phyloP scores from a whole-genome alignment of 2,113 vertebrate species.

The Phaethornis superciliosus region DNA sequence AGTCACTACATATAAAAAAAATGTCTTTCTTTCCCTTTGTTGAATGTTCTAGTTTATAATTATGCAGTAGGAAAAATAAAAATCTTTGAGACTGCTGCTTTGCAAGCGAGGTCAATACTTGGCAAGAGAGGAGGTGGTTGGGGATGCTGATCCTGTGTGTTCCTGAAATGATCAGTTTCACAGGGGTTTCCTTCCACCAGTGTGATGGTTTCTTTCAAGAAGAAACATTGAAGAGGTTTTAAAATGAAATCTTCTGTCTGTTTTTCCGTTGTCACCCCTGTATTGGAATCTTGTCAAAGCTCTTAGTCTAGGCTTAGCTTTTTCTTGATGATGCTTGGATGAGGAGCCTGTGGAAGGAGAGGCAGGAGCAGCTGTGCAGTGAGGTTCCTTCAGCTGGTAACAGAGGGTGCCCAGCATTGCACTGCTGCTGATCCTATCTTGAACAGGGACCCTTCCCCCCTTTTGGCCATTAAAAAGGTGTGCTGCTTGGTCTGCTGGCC shows the following conservation, averaged over 20 bases:
- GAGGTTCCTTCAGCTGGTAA: neutral
- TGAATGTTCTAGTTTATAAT: neutral
- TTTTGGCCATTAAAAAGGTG: neutral
- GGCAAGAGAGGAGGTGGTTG: neutral
- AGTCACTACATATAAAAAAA: neutral
- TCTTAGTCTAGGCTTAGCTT: neutral
- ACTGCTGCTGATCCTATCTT: neutral
- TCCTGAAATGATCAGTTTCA: neutral
- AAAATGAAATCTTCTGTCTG: neutral
- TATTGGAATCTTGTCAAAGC: neutral
- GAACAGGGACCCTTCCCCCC: neutral
- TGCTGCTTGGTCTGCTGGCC: neutral
- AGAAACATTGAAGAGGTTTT: neutral
- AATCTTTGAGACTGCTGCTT: neutral
- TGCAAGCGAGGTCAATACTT: neutral
- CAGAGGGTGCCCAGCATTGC: accelerated
- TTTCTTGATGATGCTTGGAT: neutral
- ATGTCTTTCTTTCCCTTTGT: neutral
- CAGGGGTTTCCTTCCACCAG: neutral
- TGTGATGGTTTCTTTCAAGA: neutral
- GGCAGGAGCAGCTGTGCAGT: too few relatives aligned
- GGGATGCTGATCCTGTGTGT: neutral
- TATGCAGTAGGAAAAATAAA: neutral
- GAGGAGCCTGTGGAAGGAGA: neutral
- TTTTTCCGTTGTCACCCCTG: neutral